Conservation (phyloP, 2,113 vertebrate genomes). For the Nibea coibor region DNA sequence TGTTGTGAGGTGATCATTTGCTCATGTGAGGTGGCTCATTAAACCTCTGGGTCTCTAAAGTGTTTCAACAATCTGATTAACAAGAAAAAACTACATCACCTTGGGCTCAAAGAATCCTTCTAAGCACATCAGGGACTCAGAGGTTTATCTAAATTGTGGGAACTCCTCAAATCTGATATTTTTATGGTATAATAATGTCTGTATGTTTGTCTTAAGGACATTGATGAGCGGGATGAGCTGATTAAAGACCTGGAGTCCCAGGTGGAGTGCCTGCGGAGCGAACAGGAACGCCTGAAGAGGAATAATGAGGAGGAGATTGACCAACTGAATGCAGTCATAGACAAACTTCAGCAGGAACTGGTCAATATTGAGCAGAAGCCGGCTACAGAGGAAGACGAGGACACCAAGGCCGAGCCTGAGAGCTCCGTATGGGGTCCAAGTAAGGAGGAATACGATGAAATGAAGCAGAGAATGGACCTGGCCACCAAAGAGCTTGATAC, state of each 20-base stretch:
- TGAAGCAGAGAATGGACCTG: conserved; percentile 83
- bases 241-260: conserved; percentile 90
- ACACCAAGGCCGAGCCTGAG: conserved; percentile 76
- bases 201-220: conserved; percentile 77
- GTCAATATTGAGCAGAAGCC: conserved; percentile 87
- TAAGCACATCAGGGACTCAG: conserved; percentile 51
- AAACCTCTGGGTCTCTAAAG: conserved; percentile 63
- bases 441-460: conserved; percentile 83
- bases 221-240: conserved; percentile 87
- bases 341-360: conserved; percentile 94
- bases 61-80: not conserved
- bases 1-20: conserved; percentile 68
- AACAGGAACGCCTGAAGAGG: conserved; percentile 89
- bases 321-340: conserved; percentile 93
- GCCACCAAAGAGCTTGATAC: conserved; percentile 82
- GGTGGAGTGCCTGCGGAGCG: conserved; percentile 90
- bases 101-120: not conserved
- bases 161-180: not conserved
- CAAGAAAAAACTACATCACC: not conserved
- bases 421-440: conserved; percentile 60
- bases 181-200: not conserved
- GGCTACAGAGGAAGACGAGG: conserved; percentile 78
- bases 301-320: conserved; percentile 90
- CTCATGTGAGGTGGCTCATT: conserved; percentile 62
- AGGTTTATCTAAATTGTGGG: conserved; percentile 45